These are phyloP conservation scores for Physella acuta DNA, from an alignment of 1,140 invertebrate species.

Conservation along the genomic window DNA sequence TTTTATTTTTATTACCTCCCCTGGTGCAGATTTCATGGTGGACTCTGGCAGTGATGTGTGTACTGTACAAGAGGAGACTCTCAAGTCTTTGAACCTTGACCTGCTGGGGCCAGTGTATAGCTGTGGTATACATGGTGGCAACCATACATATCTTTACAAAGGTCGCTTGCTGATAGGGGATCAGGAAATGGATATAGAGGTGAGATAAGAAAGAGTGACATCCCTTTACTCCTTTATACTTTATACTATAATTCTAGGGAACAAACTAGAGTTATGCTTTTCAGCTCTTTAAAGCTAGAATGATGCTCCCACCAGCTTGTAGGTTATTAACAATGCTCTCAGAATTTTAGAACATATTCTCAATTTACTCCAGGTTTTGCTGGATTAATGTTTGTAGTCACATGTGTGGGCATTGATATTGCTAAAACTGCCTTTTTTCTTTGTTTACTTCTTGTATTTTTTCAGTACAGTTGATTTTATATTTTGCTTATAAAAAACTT, in stretches of 20 bases:
- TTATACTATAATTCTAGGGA: neutral
- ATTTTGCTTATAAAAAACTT: too few species aligned
- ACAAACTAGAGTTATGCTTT: too few species aligned
- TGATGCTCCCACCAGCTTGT: too few species aligned
- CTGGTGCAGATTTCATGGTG: conserved; percentile 55
- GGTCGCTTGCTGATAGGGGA: conserved; percentile 46
- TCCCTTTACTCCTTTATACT: neutral
- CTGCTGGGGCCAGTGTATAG: conserved; percentile 49
- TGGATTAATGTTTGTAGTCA: neutral
- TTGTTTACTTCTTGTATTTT: too few species aligned
- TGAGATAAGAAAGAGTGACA: conserved; percentile 1
- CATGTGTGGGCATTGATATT: too few species aligned
- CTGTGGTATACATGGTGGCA: conserved; percentile 51
- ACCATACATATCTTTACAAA: conserved; percentile 49
- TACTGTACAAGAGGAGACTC: conserved; percentile 47
- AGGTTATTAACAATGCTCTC: too few species aligned
- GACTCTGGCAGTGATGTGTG: conserved; percentile 58
- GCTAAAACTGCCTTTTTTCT: too few species aligned
- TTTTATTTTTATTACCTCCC: neutral
- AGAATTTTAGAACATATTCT: neutral
- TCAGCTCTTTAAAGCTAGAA: too few species aligned
- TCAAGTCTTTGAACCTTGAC: conserved; percentile 47
- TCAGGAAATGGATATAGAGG: conserved; percentile 50
- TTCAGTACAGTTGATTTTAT: too few species aligned
- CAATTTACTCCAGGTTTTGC: neutral